phyloP scores from a whole-genome alignment of 2,797 vertebrate genomes.

The Anableps anableps region DNA sequence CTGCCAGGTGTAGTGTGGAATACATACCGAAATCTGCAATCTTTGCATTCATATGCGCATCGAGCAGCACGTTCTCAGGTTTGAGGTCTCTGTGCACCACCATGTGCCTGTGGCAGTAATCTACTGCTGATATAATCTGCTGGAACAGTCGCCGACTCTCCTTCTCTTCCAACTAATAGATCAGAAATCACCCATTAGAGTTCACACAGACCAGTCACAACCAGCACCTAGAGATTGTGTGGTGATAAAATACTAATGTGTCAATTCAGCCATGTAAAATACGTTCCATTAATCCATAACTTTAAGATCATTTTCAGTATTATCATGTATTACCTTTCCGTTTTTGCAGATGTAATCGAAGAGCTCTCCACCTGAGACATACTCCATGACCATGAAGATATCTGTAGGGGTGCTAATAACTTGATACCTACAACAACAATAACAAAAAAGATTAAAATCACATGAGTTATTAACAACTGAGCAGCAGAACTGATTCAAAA shows the following conservation, averaged over 20 bases:
- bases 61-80: slow-evolving; percentile 97
- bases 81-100: slow-evolving; percentile 98
- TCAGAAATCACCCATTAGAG: slow-evolving; percentile 35
- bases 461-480: not conserved
- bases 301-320: slow-evolving; percentile 6
- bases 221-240: not conserved
- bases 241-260: not conserved
- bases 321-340: slow-evolving; percentile 87
- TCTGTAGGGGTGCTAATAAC: slow-evolving; percentile 99
- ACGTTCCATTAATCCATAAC: slow-evolving; percentile 9
- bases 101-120: slow-evolving; percentile 99
- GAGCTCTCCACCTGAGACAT: slow-evolving; percentile 97
- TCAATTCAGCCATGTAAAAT: not conserved
- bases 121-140: slow-evolving; percentile 98
- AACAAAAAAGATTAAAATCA: slow-evolving; percentile 16
- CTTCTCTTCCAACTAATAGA: slow-evolving; percentile 92
- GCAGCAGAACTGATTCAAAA: slow-evolving; percentile 3
- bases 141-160: slow-evolving; percentile 97
- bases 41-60: slow-evolving; percentile 99
- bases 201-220: not conserved
- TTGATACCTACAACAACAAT: slow-evolving; percentile 88
- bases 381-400: slow-evolving; percentile 99
- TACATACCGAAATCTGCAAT: slow-evolving; percentile 96
- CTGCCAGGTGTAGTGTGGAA: not conserved
- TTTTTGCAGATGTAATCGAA: slow-evolving; percentile 99